A percentile compares a stretch with the other conserved stretches of the same genome.
phyloP scores from a whole-genome alignment of 2,888 invertebrate species.

The Sympetrum striolatum region DNA sequence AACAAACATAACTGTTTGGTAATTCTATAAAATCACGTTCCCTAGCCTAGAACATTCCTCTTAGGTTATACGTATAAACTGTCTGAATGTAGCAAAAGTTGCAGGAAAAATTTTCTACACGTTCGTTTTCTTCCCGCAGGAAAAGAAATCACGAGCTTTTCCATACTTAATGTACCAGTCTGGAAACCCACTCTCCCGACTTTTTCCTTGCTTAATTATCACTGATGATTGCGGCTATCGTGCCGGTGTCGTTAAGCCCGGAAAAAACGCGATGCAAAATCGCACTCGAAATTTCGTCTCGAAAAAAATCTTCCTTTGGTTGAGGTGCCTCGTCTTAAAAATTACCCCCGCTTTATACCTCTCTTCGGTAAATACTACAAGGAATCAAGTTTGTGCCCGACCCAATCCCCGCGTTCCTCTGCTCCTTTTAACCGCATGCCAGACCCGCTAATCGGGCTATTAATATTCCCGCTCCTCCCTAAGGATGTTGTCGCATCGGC shows the following conservation, averaged over 20 bases:
- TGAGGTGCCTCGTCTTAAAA: no score
- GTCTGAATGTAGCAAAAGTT: no score
- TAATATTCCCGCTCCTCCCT: constrained; percentile 36
- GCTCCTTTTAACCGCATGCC: constrained; percentile 33
- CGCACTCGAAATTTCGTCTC: background rate
- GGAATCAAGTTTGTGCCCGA: background rate
- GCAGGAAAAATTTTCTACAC: background rate
- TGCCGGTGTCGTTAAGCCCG: background rate
- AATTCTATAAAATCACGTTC: no score
- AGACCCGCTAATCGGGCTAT: constrained; percentile 39
- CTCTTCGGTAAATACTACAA: constrained; percentile 19
- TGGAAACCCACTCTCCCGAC: background rate
- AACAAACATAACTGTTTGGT: no score
- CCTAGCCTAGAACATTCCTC: no score
- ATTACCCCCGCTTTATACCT: background rate
- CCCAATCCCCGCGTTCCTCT: constrained; percentile 22
- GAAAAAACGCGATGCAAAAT: background rate
- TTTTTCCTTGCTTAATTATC: constrained; percentile 11
- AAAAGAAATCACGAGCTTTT: background rate
- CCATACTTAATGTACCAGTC: background rate
- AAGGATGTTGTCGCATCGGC: background rate
- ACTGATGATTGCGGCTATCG: background rate
- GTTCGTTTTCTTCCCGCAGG: background rate
- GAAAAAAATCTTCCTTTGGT: background rate
- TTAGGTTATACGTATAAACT: no score